phyloP scores from a whole-genome alignment of 2,113 vertebrate genomes.

The Urocitellus parryii region DNA sequence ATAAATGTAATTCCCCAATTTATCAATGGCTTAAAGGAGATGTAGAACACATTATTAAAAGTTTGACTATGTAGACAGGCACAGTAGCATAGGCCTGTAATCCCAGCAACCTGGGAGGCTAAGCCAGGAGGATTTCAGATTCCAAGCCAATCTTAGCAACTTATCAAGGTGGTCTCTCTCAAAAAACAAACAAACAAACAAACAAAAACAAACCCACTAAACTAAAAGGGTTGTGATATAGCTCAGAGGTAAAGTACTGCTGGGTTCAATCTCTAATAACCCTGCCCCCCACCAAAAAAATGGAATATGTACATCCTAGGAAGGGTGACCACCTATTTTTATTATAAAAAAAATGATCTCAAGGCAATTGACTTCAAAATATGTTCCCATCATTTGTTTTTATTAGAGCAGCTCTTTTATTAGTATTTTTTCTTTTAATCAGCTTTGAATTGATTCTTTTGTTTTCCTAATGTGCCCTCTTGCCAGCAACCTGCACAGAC shows the following conservation, averaged over 20 bases:
- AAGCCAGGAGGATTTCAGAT: too few species aligned
- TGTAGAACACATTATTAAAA: background rate
- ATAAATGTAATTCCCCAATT: background rate
- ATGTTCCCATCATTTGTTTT: slow-evolving; percentile 10
- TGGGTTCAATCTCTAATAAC: too few species aligned
- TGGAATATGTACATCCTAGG: background rate
- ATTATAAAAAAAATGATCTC: slow-evolving; percentile 40
- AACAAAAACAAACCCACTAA: too few species aligned
- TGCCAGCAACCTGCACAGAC: too few species aligned
- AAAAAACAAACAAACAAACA: too few species aligned
- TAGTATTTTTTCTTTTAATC: background rate
- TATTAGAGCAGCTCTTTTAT: background rate
- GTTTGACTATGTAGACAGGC: background rate
- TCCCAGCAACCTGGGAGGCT: too few species aligned
- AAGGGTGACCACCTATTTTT: background rate
- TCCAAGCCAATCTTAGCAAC: too few species aligned
- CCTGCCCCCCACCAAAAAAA: too few species aligned
- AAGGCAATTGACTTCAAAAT: slow-evolving; percentile 33
- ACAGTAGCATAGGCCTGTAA: too few species aligned
- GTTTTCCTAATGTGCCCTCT: background rate
- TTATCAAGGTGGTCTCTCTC: too few species aligned
- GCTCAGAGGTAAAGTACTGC: too few species aligned
- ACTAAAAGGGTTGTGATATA: too few species aligned
- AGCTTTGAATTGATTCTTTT: background rate
- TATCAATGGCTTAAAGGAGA: background rate